Percentiles rank a stretch among this genome's conserved stretches.
phyloP scores from a whole-genome alignment of 64 coral and sea anemone species.

The Pocillopora verrucosa region DNA sequence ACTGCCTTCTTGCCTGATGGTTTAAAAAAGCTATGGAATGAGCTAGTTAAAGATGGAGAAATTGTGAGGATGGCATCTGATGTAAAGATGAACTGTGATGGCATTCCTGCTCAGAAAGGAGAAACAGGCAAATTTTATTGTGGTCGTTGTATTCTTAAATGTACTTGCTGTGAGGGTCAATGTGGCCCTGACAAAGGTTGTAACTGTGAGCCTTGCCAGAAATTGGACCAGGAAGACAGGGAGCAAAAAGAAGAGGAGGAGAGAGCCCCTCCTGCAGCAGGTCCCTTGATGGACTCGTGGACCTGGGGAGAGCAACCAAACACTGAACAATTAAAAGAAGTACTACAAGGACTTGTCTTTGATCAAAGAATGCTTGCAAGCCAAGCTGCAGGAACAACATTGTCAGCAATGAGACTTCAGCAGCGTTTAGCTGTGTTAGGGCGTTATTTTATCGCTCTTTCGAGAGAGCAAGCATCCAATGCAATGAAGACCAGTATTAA shows the following conservation, averaged over 20 bases:
- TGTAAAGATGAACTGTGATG: conserved; percentile 60
- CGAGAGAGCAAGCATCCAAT: conserved; percentile 59
- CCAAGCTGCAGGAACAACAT: conserved; percentile 91
- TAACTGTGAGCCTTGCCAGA: conserved; percentile 82
- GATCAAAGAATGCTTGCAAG: conserved; percentile 87
- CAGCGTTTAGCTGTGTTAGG: conserved; percentile 91
- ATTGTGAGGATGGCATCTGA: conserved; percentile 59
- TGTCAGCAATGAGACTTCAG: conserved; percentile 91
- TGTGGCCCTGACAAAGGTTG: conserved; percentile 78
- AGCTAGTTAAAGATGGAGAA: conserved; percentile 98
- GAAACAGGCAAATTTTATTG: conserved; percentile 85
- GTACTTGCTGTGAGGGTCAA: conserved; percentile 83
- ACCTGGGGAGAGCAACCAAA: conserved; percentile 94
- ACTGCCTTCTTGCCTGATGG: conserved; percentile 86
- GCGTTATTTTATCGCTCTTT: conserved; percentile 87
- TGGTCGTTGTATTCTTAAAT: conserved; percentile 75
- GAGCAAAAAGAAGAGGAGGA: conserved; percentile 91
- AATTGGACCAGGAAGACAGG: conserved; percentile 87
- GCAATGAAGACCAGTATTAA: conserved; percentile 25
- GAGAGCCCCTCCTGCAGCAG: conserved; percentile 47
- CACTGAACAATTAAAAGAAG: conserved; percentile 69
- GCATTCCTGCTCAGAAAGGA: conserved; percentile 84
- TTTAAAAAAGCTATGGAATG: conserved; percentile 96
- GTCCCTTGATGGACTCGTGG: conserved; percentile 90
- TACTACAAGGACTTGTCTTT: conserved; percentile 82